Evolutionary conservation across 2,888 invertebrate species (phyloP), one percentile per base, ranked within the genome.

Genomic region (Xestobium rufovillosum): DNA sequence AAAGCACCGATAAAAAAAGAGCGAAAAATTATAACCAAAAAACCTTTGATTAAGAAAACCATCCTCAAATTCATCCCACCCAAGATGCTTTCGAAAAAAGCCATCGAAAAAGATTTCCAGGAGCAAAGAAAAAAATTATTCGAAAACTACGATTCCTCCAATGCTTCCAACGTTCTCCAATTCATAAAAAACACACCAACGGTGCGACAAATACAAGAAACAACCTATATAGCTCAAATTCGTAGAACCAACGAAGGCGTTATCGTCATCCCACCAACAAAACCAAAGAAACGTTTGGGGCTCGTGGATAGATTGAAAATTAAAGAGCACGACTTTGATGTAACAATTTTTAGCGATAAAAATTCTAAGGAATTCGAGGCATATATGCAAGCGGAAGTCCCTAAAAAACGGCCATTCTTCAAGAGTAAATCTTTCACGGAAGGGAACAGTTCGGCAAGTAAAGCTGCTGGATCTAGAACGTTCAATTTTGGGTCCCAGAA

Each of bases 121-220:
- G 52, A 56, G 33, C 57, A 61, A 41, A 55, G 56, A 25, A 45
- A 48, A 33, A 49, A 44, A 35, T 31, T 60, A 19, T 43, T 57
- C 13, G 52, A 57, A 15, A 41, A 34, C 17, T 42, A 39, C 13
- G 29, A 41, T 3, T 38, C 48, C 1, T n/a, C 10, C 6, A 43
- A 52, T 29, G 46, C 47, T 23, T 39, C 48, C 0, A 53, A 51
- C 44, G 54, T 56, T 36, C 32, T 56, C 28, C 43, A 53, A 16
- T 48, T 51, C 17, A 33, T 54, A 11, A 36, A 55, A 28, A 62
- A 57, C 14, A 47, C 59, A 14, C 63, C 63, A 1, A 49, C 52
- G 3, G 49, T 59, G 1, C 44, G 48, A 26, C 61, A 62, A 35
- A 42, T 62, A 10, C 53, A 55, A 39, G 45, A 53, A 25, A 44